Conservation (phyloP, 1,140 invertebrate species). For the Aphaenogaster floridana region DNA sequence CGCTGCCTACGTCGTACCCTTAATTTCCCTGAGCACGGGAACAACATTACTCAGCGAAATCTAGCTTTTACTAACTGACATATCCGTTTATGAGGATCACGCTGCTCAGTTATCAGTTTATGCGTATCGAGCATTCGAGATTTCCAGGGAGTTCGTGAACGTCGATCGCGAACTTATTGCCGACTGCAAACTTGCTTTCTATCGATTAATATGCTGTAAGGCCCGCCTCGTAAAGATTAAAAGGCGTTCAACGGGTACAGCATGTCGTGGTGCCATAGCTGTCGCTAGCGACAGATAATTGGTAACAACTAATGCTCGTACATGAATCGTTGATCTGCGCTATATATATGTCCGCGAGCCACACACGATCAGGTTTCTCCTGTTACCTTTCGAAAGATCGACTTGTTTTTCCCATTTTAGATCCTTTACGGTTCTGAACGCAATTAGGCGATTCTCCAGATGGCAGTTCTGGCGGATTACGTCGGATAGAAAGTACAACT, state of each 20-base stretch:
- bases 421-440: conserved; percentile 40
- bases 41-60: conserved; percentile 56
- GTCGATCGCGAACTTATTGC: conserved; percentile 21
- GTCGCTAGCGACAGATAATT: conserved; percentile 69
- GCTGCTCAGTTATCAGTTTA: conserved; percentile 34
- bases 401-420: conserved; percentile 41
- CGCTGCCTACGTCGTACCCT: conserved; percentile 36
- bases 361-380: conserved; percentile 61
- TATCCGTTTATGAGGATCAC: conserved; percentile 51
- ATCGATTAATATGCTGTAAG: conserved; percentile 77
- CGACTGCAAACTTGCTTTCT: conserved; percentile 69
- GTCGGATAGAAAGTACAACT: conserved; percentile 54
- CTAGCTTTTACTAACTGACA: conserved; percentile 50
- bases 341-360: conserved; percentile 9
- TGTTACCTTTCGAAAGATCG: conserved; percentile 63
- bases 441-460: conserved; percentile 66
- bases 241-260: conserved; percentile 58
- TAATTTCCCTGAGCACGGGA: conserved; percentile 52
- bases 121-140: conserved; percentile 28
- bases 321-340: conserved; percentile 44
- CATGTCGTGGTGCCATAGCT: conserved; percentile 54
- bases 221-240: conserved; percentile 43
- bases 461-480: conserved; percentile 24
- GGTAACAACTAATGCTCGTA: conserved; percentile 50
- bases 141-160: conserved; percentile 30